A percentile compares a stretch with the other conserved stretches of the same genome.
Conservation (phyloP, 2,888 invertebrate species). For the Euphydryas editha region DNA sequence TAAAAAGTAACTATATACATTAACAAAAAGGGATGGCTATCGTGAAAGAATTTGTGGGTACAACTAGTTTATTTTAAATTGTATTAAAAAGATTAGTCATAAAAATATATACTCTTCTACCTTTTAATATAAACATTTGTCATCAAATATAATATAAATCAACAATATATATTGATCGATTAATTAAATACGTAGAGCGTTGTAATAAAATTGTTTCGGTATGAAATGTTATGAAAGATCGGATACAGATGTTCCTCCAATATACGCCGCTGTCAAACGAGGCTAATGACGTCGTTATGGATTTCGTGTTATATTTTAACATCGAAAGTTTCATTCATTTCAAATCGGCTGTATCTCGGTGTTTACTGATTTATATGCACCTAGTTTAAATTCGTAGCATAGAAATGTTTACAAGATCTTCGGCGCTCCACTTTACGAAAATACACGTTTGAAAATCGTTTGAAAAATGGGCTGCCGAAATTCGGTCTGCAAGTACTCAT, state of each 20-base stretch:
- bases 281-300: conserved; percentile 42
- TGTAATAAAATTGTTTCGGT: neutral
- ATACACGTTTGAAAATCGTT: conserved; percentile 59
- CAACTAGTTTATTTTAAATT: no score
- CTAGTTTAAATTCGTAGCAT: conserved; percentile 54
- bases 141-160: no score
- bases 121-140: no score
- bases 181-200: neutral
- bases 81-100: no score
- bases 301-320: conserved; percentile 40
- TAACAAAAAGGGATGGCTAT: no score
- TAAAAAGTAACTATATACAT: no score
- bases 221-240: conserved; percentile 30
- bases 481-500: conserved; percentile 55
- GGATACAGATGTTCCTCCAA: conserved; percentile 21
- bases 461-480: conserved; percentile 74
- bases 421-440: conserved; percentile 67
- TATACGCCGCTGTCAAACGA: conserved; percentile 38
- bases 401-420: conserved; percentile 64
- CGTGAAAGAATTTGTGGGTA: no score
- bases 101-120: no score
- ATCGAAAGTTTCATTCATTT: conserved; percentile 42
- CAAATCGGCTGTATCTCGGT: conserved; percentile 36
- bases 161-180: neutral
- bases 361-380: conserved; percentile 48